Percentiles rank a stretch among this genome's conserved stretches.
phyloP scores from a whole-genome alignment of 1,140 invertebrate species.

The Pogonomyrmex barbatus region DNA sequence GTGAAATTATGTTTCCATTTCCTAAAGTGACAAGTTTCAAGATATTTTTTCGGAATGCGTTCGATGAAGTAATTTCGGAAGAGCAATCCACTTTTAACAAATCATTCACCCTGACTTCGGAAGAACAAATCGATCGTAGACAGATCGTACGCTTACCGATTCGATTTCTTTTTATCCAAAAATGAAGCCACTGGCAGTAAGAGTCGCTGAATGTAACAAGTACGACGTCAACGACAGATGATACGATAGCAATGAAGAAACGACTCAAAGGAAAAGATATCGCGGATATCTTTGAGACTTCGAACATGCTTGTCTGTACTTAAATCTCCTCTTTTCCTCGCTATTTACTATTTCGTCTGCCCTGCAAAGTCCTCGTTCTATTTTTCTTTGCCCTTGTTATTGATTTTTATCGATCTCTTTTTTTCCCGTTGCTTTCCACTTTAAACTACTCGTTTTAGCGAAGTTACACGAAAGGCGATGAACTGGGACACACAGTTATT shows the following conservation, averaged over 20 bases:
- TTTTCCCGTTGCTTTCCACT: conserved; percentile 8
- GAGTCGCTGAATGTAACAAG: conserved; percentile 50
- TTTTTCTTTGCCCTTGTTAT: conserved; percentile 46
- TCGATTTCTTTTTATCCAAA: conserved; percentile 60
- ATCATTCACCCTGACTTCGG: conserved; percentile 12
- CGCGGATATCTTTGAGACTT: conserved; percentile 59
- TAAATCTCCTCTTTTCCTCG: conserved; percentile 41
- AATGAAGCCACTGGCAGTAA: conserved; percentile 33
- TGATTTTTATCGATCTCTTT: conserved; percentile 34
- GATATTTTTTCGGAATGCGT: not conserved
- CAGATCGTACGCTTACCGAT: conserved; percentile 40
- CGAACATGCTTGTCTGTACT: conserved; percentile 52
- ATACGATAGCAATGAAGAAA: conserved; percentile 63
- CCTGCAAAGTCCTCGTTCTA: conserved; percentile 18
- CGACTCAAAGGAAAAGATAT: conserved; percentile 67
- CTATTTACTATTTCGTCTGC: not conserved
- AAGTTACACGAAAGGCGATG: not conserved
- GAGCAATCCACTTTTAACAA: not conserved
- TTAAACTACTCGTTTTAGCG: not conserved
- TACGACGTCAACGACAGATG: conserved; percentile 60
- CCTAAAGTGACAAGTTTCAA: not conserved
- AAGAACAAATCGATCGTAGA: conserved; percentile 47
- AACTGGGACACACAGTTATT: conserved; percentile 14
- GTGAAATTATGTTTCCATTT: not conserved
- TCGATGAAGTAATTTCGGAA: not conserved